A percentile compares a stretch with the other conserved stretches of the same genome.
Evolutionary conservation across 2,113 vertebrate species (phyloP).

Genomic region (Phalacrocorax pelagicus): DNA sequence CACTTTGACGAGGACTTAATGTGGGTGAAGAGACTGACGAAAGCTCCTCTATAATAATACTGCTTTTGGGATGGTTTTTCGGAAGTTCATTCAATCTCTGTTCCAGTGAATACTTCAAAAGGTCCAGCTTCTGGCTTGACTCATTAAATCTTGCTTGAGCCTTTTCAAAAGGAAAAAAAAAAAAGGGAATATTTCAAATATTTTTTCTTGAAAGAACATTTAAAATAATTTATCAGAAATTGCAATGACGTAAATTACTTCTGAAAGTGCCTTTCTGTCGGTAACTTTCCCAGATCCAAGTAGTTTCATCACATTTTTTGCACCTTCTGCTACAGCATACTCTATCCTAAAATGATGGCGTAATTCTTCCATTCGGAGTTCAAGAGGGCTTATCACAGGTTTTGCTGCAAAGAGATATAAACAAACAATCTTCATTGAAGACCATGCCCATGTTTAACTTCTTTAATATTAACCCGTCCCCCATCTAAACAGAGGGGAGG

Average conservation of each 20-base stretch:
- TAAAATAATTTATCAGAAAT: constrained; percentile 38
- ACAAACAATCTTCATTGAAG: constrained; percentile 31
- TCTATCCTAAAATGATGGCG: constrained; percentile 98
- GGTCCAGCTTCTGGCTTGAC: constrained; percentile 96
- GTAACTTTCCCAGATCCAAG: constrained; percentile 95
- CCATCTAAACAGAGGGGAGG: not conserved
- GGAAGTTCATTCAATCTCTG: constrained; percentile 94
- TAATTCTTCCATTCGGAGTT: constrained; percentile 96
- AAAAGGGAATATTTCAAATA: not conserved
- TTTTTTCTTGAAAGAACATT: not conserved
- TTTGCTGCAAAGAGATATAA: constrained; percentile 80
- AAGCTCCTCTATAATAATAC: constrained; percentile 92
- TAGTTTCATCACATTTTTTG: constrained; percentile 99
- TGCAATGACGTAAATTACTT: constrained; percentile 77
- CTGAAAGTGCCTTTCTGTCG: constrained; percentile 95
- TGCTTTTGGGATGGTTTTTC: constrained; percentile 93
- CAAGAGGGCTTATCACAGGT: constrained; percentile 96
- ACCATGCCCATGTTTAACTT: not conserved
- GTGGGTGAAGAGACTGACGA: constrained; percentile 88
- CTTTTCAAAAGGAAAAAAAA: constrained; percentile 49
- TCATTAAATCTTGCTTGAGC: constrained; percentile 97
- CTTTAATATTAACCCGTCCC: not conserved
- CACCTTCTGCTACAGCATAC: constrained; percentile 96
- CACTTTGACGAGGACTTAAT: constrained; percentile 91
- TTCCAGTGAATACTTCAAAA: constrained; percentile 94